Base-by-base conservation (phyloP, 2,113 vertebrate genomes). In the Setophaga petechia region DNA sequence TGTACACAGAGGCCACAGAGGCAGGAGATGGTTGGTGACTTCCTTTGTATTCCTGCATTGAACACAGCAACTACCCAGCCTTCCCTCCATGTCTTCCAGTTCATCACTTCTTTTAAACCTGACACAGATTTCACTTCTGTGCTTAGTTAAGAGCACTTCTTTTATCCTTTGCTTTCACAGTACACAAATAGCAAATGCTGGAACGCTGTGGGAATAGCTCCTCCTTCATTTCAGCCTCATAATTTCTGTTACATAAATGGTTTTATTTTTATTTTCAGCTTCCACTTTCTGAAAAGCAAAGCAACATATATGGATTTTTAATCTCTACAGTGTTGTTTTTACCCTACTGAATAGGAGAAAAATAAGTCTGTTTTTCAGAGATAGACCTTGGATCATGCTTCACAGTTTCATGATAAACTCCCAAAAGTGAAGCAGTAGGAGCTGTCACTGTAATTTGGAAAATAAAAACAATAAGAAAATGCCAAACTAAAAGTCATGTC, bases 201-300 rank as follows among this genome's bases (percentile, higher is more conserved):
- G 37, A 62, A 12, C 0, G 0, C 74, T 47, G 9, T 54, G 57
- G 67, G 55, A 89, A 31, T 49, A 82, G 31, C 58, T 91, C 33
- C 66, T 69, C 65, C 76, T 87, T 78, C 14, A 2, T 49, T 79
- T 76, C 30, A 46, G 28, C n/a, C 49, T 80, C 72, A 43, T 66
- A 9, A 20, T 61, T 88, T 57, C 33, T 71, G 54, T 82, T 95
- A 63, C 59, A 59, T 92, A 93, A 94, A 76, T 80, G 7, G 19
- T 27, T 91, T 89, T 72, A 41, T 65, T 96, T 91, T 90, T 86
- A 35, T 89, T 92, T 87, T 35, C 85, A 76, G 23, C 74, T 81
- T 87, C 78, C 8, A 23, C 30, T 59, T 66, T 69, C 47, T 71
- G 52, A 75, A 84, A 74, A 77, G 15, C 35, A 67, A 83, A 86